Evolutionary conservation across 2,797 vertebrate genomes (phyloP).

Genomic region (Crax fasciolata): DNA sequence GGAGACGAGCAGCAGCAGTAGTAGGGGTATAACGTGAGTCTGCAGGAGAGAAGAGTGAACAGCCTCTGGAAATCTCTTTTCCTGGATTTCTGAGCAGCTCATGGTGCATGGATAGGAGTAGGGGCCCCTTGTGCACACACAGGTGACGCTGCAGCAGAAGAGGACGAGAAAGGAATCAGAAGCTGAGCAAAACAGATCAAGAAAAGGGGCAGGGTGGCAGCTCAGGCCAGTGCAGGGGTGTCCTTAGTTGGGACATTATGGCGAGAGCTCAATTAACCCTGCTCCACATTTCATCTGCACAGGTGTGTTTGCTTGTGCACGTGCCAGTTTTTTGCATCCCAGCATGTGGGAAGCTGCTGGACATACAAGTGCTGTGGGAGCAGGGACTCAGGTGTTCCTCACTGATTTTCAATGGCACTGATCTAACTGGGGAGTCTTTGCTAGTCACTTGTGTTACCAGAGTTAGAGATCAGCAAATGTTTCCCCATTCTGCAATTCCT

Average conservation of each 20-base stretch:
- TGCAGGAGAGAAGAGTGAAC: not conserved
- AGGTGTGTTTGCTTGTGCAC: not conserved
- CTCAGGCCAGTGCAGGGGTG: not conserved
- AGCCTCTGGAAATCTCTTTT: not conserved
- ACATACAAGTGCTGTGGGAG: not conserved
- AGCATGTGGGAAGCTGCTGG: not conserved
- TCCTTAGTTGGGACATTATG: not conserved
- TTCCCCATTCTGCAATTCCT: slow-evolving; percentile 54
- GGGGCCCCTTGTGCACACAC: not conserved
- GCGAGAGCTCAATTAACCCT: not conserved
- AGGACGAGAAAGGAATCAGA: not conserved
- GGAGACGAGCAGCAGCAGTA: not conserved
- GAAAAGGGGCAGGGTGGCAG: not conserved
- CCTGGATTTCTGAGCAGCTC: not conserved
- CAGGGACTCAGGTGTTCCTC: not conserved
- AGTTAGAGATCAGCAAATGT: slow-evolving; percentile 6
- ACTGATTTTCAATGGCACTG: not conserved
- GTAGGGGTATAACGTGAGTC: not conserved
- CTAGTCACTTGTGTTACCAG: not conserved
- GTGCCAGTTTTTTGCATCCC: not conserved
- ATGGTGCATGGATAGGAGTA: rapidly evolving
- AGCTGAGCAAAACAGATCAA: not conserved
- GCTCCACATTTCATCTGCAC: not conserved
- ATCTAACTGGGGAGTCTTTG: not conserved
- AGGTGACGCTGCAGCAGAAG: not conserved